A percentile compares a stretch with the other conserved stretches of the same genome.
Evolutionary conservation across 1,140 invertebrate genomes (phyloP).

Genomic region (Brachionus sp.): DNA sequence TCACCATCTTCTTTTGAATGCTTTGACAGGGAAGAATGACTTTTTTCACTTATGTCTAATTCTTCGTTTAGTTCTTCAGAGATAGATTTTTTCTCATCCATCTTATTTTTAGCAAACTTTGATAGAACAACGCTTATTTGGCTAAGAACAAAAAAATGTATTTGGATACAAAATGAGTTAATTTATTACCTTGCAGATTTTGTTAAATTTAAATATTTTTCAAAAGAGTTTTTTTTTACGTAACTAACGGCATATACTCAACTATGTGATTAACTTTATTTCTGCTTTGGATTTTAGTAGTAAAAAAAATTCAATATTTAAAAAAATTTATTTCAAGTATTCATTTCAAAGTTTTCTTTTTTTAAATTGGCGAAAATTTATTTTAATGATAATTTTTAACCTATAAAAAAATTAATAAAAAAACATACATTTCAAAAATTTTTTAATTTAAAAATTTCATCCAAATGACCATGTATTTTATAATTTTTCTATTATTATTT

Average conservation of each 20-base stretch:
- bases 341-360: no score
- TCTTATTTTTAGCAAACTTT: neutral
- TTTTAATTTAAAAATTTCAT: no score
- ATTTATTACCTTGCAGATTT: neutral
- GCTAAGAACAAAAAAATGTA: neutral
- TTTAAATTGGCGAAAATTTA: no score
- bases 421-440: no score
- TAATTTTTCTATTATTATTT: no score
- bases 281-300: no score
- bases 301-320: no score
- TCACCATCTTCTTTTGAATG: neutral
- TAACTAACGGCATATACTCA: conserved; percentile 21
- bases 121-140: neutral
- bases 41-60: neutral
- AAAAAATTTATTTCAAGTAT: no score
- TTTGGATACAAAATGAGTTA: neutral
- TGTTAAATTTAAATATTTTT: neutral
- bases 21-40: neutral
- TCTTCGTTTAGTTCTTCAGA: neutral
- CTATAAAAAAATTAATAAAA: no score
- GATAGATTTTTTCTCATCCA: neutral
- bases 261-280: no score
- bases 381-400: no score
- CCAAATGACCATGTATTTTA: no score
- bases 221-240: neutral